Conservation (phyloP, 2,888 invertebrate genomes). For the Drosophila kambysellisi region DNA sequence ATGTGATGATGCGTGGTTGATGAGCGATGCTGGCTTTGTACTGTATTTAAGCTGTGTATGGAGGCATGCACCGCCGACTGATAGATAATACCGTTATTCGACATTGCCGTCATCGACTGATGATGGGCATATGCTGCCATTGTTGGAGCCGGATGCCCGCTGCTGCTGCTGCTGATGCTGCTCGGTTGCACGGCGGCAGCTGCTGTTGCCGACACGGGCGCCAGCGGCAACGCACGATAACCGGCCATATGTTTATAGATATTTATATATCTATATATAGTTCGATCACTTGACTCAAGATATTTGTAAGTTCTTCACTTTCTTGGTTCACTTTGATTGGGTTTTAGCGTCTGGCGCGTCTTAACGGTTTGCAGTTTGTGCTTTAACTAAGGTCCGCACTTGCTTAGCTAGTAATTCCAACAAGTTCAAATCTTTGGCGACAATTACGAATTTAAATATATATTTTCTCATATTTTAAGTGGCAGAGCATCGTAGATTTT, state of each 20-base stretch:
- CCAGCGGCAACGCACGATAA: constrained; percentile 79
- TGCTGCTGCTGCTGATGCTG: constrained; percentile 53
- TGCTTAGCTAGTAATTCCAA: constrained; percentile 54
- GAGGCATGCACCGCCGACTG: constrained; percentile 85
- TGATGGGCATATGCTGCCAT: constrained; percentile 82
- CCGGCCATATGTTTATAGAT: constrained; percentile 71
- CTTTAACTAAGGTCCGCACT: constrained; percentile 54
- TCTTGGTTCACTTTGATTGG: constrained; percentile 27
- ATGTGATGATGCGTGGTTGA: constrained; percentile 82
- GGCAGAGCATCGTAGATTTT: constrained; percentile 57
- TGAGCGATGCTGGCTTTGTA: constrained; percentile 83
- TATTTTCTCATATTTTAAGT: constrained; percentile 52
- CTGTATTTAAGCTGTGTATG: constrained; percentile 84
- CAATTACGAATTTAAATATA: constrained; percentile 65
- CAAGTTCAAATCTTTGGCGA: constrained; percentile 56
- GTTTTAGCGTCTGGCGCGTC: constrained; percentile 47
- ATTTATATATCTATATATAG: neutral
- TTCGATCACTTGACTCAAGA: constrained; percentile 20
- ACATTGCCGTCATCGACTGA: constrained; percentile 84
- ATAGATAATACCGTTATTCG: constrained; percentile 85
- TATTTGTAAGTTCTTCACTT: constrained; percentile 9
- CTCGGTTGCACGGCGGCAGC: constrained; percentile 70
- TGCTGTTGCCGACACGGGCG: constrained; percentile 80
- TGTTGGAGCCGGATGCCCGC: constrained; percentile 66
- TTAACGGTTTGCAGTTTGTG: constrained; percentile 56